Base-by-base conservation (phyloP, 2,797 vertebrate species). In the Toxotes lorentzi region DNA sequence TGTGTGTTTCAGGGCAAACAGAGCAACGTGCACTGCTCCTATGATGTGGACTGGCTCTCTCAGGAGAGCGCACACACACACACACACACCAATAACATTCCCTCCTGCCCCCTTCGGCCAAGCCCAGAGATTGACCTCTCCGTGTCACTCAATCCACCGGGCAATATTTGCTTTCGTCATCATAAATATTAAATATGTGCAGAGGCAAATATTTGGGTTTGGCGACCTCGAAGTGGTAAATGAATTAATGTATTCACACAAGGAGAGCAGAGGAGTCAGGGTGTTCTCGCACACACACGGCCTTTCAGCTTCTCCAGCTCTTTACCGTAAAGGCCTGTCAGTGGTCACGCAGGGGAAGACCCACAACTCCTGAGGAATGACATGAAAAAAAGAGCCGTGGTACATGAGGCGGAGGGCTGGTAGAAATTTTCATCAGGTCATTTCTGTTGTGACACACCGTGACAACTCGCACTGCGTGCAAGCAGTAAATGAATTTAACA, bases 161-260 rank as follows among this genome's bases (percentile, higher is more conserved):
- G 86, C 91, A 92, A 92, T 95, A 89, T 95, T 95, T 95, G 89
- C 91, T 92, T 94, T 94, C 88, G 88, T 94, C 93, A 95, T 95
- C 94, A 95, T 95, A 95, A 95, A 95, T 96, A 95, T 96, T 94
- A 96, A 95, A 95, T 93, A 95, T 93, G 88, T 81, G 82, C 87
- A 85, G 80, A 66, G 86, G 92, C 87, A 95, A 95, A 96, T 95
- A 96, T 96, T 95, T 95, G 88, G 90, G 90, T 95, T 94, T 91
- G 92, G 90, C 89, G 84, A 93, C 92, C 88, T 91, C 91, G 81
- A 96, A 95, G 94, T 94, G 91, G 91, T 89, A 91, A 93, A 94
- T 95, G 94, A 96, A 96, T 94, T 94, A 91, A 93, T 90, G 93
- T 91, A 95, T 96, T 95, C 93, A 94, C 76, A 88, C 12, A 67